Percentiles rank a stretch among this genome's conserved stretches.
Conservation (phyloP, 30 jellyfish, hydroid and myxozoan genomes). For the Aurelia coerulea region DNA sequence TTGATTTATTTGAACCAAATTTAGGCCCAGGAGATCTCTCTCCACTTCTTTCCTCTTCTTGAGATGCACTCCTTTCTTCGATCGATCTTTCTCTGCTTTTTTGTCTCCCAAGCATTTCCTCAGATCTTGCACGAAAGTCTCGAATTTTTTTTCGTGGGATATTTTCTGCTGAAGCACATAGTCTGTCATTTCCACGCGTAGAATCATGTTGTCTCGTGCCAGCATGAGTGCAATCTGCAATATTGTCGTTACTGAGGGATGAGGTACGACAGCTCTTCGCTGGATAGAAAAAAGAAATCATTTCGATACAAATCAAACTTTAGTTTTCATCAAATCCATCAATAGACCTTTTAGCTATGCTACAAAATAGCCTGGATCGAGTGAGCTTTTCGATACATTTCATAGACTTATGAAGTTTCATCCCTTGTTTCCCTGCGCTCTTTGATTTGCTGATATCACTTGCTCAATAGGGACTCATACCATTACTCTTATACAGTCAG, state of each 20-base stretch:
- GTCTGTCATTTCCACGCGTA: conserved; percentile 23
- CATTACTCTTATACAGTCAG: too few species aligned
- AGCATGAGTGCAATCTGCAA: conserved; percentile 11
- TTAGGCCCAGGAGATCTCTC: conserved; percentile 53
- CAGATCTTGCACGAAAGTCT: conserved; percentile 29
- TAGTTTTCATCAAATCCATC: not conserved
- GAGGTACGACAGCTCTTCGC: conserved; percentile 56
- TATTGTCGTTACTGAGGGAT: conserved; percentile 47
- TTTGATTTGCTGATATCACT: too few species aligned
- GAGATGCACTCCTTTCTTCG: conserved; percentile 18
- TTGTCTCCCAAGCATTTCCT: conserved; percentile 12
- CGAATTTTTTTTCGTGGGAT: conserved; percentile 24
- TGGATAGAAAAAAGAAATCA: not conserved
- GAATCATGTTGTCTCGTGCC: conserved; percentile 6
- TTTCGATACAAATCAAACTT: not conserved
- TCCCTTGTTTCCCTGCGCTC: too few species aligned
- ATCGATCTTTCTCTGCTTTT: conserved; percentile 30
- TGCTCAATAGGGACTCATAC: too few species aligned
- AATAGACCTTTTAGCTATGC: too few species aligned
- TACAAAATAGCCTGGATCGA: not conserved
- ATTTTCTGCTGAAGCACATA: conserved; percentile 43
- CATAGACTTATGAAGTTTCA: too few species aligned
- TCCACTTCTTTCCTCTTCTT: conserved; percentile 16
- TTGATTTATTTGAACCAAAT: conserved; percentile 36
- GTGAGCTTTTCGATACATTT: too few species aligned